These are phyloP conservation scores for Hoplodrina blanda DNA, from an alignment of 2,888 invertebrate genomes.

Conservation along the genomic window DNA sequence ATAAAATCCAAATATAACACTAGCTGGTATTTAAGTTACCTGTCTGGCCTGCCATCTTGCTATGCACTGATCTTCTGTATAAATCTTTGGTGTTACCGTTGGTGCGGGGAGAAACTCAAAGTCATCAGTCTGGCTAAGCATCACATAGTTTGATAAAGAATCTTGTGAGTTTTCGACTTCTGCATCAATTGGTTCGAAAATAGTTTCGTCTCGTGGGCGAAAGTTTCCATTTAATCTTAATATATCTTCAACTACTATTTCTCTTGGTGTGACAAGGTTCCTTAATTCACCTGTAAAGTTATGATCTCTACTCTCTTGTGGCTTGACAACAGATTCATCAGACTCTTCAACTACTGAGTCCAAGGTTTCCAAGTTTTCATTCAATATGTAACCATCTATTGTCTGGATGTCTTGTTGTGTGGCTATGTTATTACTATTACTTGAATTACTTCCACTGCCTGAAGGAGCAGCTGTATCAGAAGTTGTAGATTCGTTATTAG, in stretches of 20 bases:
- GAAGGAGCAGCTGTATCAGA: constrained; percentile 61
- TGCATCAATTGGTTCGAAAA: constrained; percentile 32
- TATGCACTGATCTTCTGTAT: constrained; percentile 84
- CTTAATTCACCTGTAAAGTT: constrained; percentile 70
- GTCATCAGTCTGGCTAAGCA: constrained; percentile 62
- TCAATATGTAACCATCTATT: constrained; percentile 81
- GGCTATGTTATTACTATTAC: constrained; percentile 67
- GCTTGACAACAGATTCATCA: constrained; percentile 71
- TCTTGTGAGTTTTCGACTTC: not conserved
- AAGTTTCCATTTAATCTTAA: not conserved
- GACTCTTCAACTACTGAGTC: constrained; percentile 76
- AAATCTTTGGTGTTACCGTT: constrained; percentile 71
- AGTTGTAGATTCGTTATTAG: constrained; percentile 50
- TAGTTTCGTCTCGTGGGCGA: constrained; percentile 71
- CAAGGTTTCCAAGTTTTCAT: constrained; percentile 80
- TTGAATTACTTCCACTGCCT: constrained; percentile 62
- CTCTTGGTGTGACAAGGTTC: constrained; percentile 33
- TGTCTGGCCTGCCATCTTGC: constrained; percentile 92
- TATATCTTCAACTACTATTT: constrained; percentile 8
- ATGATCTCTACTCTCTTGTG: constrained; percentile 56
- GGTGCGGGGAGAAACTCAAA: constrained; percentile 68
- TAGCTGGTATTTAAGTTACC: constrained; percentile 70
- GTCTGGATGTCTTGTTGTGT: constrained; percentile 83
- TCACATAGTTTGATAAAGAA: constrained; percentile 17
- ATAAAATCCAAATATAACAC: no score